These are phyloP conservation scores for Microtus montanus DNA, from an alignment of 2,113 vertebrate genomes.

Conservation along the genomic window DNA sequence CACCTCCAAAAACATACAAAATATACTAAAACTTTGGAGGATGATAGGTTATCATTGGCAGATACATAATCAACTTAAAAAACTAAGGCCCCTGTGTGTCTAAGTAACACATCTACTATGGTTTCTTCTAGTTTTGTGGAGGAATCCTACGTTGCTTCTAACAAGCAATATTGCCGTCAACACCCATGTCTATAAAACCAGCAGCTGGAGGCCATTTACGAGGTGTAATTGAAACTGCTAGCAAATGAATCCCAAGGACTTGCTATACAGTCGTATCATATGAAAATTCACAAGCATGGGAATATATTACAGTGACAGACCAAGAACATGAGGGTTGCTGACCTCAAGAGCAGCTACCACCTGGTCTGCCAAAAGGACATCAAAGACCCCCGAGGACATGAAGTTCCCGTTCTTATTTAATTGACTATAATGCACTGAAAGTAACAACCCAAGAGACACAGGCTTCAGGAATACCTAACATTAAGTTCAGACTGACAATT, in stretches of 20 bases:
- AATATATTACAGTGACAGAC: neutral
- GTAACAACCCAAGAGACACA: slow-evolving; percentile 34
- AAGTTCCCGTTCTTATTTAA: neutral
- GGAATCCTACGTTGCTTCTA: neutral
- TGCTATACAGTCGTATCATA: neutral
- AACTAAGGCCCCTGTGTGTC: neutral
- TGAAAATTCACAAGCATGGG: slow-evolving; percentile 7
- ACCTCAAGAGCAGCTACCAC: neutral
- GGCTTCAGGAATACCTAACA: neutral
- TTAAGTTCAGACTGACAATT: slow-evolving; percentile 48
- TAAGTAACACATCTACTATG: neutral
- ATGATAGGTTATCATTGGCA: neutral
- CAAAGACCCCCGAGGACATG: neutral
- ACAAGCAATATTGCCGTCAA: slow-evolving; percentile 20
- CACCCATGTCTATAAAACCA: slow-evolving; percentile 46
- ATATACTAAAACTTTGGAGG: neutral
- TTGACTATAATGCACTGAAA: neutral
- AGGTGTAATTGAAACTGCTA: slow-evolving; percentile 46
- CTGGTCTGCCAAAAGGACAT: neutral
- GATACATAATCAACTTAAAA: slow-evolving; percentile 15
- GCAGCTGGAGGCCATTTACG: slow-evolving; percentile 25
- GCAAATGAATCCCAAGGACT: neutral
- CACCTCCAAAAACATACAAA: neutral
- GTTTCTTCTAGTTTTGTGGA: neutral
- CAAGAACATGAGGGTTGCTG: neutral